Percentiles rank a stretch among this genome's conserved stretches.
These are phyloP conservation scores for Drosophila auraria DNA, from an alignment of 1,140 invertebrate genomes.

Conservation along the genomic window DNA sequence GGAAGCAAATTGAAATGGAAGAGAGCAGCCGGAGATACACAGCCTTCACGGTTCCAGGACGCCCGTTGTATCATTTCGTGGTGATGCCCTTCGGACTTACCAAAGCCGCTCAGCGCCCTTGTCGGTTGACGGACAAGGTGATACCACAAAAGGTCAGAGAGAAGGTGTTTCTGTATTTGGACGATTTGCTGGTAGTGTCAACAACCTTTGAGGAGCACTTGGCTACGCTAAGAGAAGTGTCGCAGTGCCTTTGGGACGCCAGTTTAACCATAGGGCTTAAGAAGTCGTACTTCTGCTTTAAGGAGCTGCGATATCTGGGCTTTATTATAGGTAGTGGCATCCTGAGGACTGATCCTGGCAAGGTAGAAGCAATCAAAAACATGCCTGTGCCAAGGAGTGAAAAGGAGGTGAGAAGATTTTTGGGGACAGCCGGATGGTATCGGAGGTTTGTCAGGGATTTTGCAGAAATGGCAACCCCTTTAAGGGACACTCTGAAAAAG, in stretches of 20 bases:
- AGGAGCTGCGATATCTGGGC: slow-evolving; percentile 34
- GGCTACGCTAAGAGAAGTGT: no score
- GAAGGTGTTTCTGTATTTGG: slow-evolving; percentile 7
- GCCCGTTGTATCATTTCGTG: no score
- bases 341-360: slow-evolving; percentile 38
- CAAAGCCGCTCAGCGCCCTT: slow-evolving; percentile 9
- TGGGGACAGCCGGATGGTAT: slow-evolving; percentile 35
- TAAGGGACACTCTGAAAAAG: slow-evolving; percentile 21
- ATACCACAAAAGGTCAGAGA: background rate
- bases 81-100: no score
- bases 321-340: slow-evolving; percentile 2
- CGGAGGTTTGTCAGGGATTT: slow-evolving; percentile 17
- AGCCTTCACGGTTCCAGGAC: no score
- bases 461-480: background rate
- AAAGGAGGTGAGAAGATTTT: slow-evolving; percentile 21
- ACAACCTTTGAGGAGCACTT: no score
- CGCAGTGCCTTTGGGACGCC: slow-evolving; percentile 12
- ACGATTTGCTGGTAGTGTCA: background rate
- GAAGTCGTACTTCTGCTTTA: slow-evolving; percentile 84
- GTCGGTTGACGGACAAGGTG: slow-evolving; percentile 1
- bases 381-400: slow-evolving; percentile 22
- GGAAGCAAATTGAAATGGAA: no score
- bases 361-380: slow-evolving; percentile 36
- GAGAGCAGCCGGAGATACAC: no score
- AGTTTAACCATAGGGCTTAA: slow-evolving; percentile 85